Evolutionary conservation across 2,888 invertebrate genomes (phyloP), one percentile per base, ranked within the genome.

Genomic region (Dicranocentrus wangi): DNA sequence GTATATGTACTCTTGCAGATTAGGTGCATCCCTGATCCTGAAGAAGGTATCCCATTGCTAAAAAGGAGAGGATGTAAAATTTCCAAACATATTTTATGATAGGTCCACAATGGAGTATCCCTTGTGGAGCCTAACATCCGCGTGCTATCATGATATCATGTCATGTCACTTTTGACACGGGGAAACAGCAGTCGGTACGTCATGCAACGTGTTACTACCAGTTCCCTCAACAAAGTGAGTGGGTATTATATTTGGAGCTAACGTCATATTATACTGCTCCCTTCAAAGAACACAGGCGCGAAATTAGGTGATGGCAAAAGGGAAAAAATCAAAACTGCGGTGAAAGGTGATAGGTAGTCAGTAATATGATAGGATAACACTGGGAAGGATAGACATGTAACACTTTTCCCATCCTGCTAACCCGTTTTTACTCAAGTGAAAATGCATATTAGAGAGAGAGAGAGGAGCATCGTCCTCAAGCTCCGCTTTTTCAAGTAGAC

Each of bases 341-440:
- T 55, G 55, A 55, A 55, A 55, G 47, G 47, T 10, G 47, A 47
- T 47, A 47, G 5, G 21, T 23, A 51, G 51, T 21, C 25, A 8
- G 1, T 55, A 32, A 3, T 61, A 15, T 61, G 61, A 61, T 28
- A 32, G 32, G 61, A 32, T 55, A 55, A 3, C 55, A 25, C 19
- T 19, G 19, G 51, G 47, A 47, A n/a, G n/a, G 47, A 47, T 47
- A 55, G 47, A 60, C 42, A 15, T 65, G 63, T 42, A 65, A 65
- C 63, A 42, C 21, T 55, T 69, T 53, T 23, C 17, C 19, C 15
- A 13, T 47, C 21, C 55, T 55, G 55, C 51, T 55, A 55, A 55
- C 55, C 55, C 23, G 55, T 55, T 19, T 55, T 51, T 23, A 1
- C n/a, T 60, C 17, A 27, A 3, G 61, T 61, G 61, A 39, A 19